Evolutionary conservation across 2,797 vertebrate species (phyloP).

Genomic region (Lateolabrax maculatus): DNA sequence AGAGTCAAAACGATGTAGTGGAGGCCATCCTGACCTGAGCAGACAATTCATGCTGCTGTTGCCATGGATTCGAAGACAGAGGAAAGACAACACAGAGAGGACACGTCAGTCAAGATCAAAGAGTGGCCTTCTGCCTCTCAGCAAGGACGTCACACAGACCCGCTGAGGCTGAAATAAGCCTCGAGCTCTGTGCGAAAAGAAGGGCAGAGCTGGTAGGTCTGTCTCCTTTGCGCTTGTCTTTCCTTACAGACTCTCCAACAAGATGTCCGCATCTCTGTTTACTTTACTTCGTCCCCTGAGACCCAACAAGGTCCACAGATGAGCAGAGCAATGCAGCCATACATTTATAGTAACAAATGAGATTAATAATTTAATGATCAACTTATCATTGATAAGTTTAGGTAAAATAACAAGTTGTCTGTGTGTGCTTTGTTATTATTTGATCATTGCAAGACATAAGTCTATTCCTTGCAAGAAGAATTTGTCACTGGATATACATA

Average conservation of each 20-base stretch:
- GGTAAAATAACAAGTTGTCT: no score
- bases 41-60: conserved; percentile 55
- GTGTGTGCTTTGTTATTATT: no score
- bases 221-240: conserved; percentile 19
- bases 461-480: no score
- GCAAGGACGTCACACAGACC: conserved; percentile 25
- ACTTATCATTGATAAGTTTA: no score
- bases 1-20: conserved; percentile 3
- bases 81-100: conserved; percentile 43
- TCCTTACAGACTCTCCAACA: conserved; percentile 16
- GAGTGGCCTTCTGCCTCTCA: conserved; percentile 33
- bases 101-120: conserved; percentile 45
- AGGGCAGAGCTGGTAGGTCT: conserved; percentile 5
- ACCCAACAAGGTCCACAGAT: not conserved
- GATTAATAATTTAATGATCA: no score
- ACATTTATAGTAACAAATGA: not conserved
- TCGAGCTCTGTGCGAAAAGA: conserved; percentile 18
- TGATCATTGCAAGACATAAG: no score
- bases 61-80: conserved; percentile 51
- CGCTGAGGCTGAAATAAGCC: conserved; percentile 10
- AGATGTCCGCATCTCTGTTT: not conserved
- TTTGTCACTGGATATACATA: no score
- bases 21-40: conserved; percentile 33
- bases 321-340: not conserved
- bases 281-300: not conserved